phyloP scores from a whole-genome alignment of 2,797 vertebrate species.

The Phoxinus dragarum region DNA sequence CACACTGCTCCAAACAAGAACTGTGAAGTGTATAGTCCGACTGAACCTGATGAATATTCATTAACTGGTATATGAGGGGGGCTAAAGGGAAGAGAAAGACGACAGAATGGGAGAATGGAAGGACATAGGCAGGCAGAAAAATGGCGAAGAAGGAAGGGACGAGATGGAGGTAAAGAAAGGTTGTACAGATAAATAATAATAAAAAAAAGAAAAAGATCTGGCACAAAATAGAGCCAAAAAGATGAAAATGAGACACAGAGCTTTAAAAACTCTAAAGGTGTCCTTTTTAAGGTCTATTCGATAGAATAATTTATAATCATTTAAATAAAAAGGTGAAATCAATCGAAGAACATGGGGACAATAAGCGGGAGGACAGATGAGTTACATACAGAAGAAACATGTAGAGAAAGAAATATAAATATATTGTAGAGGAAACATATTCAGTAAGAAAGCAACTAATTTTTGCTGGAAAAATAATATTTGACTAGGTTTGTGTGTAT shows the following conservation, averaged over 20 bases:
- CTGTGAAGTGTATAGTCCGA: constrained; percentile 83
- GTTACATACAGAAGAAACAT: neutral
- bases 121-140: constrained; percentile 56
- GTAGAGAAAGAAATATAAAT: neutral
- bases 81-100: constrained; percentile 74
- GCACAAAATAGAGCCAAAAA: neutral
- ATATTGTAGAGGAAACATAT: neutral
- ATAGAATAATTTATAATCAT: neutral
- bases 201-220: neutral
- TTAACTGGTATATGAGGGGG: constrained; percentile 57
- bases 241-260: neutral
- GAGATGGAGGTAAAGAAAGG: constrained; percentile 57
- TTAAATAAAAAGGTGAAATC: neutral
- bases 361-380: neutral
- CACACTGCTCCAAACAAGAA: constrained; percentile 80
- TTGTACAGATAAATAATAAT: neutral
- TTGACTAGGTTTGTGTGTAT: neutral
- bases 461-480: neutral
- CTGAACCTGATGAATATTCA: constrained; percentile 79
- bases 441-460: neutral
- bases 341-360: neutral
- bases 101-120: constrained; percentile 77
- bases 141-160: constrained; percentile 65
- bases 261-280: neutral
- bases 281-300: neutral